These are phyloP conservation scores for Macrotrachela quadricornifera DNA, from an alignment of 1,140 invertebrate species.

Conservation along the genomic window DNA sequence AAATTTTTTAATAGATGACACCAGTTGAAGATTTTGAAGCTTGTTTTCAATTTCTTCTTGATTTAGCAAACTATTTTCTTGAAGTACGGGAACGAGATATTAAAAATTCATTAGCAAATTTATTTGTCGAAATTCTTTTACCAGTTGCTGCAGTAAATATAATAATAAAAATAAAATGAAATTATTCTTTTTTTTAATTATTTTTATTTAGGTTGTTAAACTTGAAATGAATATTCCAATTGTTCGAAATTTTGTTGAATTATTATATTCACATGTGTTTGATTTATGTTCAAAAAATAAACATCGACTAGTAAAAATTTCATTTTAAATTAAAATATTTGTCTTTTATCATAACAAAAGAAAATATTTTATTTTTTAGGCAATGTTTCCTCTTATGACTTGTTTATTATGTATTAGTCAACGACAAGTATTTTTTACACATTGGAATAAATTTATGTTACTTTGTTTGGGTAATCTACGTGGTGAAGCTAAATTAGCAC, in stretches of 20 bases:
- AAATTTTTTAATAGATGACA: slow-evolving; percentile 68
- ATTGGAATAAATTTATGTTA: slow-evolving; percentile 91
- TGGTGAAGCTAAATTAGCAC: slow-evolving; percentile 83
- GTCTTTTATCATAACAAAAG: no score
- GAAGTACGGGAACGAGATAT: slow-evolving; percentile 92
- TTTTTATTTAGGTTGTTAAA: slow-evolving; percentile 60
- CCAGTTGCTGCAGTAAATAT: slow-evolving; percentile 73
- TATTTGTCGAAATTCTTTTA: slow-evolving; percentile 94
- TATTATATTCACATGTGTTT: slow-evolving; percentile 77
- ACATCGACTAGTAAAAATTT: slow-evolving; percentile 47
- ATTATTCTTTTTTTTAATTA: slow-evolving; percentile 2
- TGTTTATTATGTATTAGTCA: slow-evolving; percentile 92
- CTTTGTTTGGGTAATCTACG: slow-evolving; percentile 95
- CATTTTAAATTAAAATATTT: no score
- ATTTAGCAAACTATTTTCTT: slow-evolving; percentile 89
- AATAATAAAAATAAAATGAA: background rate
- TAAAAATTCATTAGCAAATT: slow-evolving; percentile 81
- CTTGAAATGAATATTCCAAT: slow-evolving; percentile 96
- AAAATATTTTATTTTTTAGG: slow-evolving; percentile 28
- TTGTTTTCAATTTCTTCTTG: slow-evolving; percentile 92
- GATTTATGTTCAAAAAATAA: slow-evolving; percentile 95
- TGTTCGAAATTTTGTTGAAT: slow-evolving; percentile 93
- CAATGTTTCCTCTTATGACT: slow-evolving; percentile 77
- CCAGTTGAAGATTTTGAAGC: slow-evolving; percentile 98
- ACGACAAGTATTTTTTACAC: slow-evolving; percentile 83